These are phyloP conservation scores for Metalampra italica DNA, from an alignment of 2,888 invertebrate genomes.

Conservation along the genomic window DNA sequence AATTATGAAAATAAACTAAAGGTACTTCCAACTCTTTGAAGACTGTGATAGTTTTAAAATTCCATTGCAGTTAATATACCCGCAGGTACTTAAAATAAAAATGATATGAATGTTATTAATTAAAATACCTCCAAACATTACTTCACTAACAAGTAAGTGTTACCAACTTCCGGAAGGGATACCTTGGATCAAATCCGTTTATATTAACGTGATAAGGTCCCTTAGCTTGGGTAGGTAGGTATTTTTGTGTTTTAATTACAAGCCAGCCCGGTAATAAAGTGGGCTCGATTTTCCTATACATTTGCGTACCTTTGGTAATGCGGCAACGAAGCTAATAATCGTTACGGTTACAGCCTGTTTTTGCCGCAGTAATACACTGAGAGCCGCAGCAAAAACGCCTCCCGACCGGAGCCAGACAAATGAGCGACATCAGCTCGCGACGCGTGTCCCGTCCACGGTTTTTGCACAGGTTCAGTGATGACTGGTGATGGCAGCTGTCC, in stretches of 20 bases:
- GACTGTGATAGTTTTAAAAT: no score
- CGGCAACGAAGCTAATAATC: constrained; percentile 1
- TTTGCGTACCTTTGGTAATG: background rate
- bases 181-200: no score
- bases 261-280: background rate
- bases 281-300: background rate
- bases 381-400: background rate
- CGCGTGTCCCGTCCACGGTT: background rate
- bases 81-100: no score
- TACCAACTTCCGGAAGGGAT: no score
- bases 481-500: background rate
- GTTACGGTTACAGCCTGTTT: background rate
- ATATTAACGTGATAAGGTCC: no score
- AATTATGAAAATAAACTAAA: no score
- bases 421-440: background rate
- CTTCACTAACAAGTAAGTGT: no score
- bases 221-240: no score
- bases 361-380: background rate
- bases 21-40: no score
- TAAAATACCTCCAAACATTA: no score
- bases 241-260: background rate
- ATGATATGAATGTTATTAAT: no score
- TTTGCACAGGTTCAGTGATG: background rate
- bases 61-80: no score
- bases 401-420: background rate